These are phyloP conservation scores for Lanistes nyassanus DNA, from an alignment of 1,140 invertebrate genomes.

Conservation along the genomic window DNA sequence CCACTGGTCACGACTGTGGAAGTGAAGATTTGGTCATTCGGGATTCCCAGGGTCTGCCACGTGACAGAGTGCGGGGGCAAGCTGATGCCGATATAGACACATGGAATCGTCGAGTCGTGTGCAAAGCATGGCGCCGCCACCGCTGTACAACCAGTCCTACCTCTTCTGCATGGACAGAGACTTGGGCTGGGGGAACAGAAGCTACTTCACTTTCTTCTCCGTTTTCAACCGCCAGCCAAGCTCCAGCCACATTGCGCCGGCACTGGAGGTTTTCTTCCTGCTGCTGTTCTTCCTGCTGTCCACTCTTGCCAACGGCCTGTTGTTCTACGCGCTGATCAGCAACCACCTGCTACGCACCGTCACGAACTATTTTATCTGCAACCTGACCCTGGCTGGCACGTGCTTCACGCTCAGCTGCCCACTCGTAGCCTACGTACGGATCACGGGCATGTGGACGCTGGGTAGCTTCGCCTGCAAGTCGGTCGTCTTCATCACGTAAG, in stretches of 20 bases:
- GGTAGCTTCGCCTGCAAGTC: slow-evolving; percentile 46
- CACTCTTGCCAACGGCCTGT: slow-evolving; percentile 46
- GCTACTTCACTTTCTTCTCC: slow-evolving; percentile 54
- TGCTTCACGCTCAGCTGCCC: slow-evolving; percentile 47
- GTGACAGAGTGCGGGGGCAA: no score
- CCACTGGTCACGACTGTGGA: no score
- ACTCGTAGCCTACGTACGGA: slow-evolving; percentile 45
- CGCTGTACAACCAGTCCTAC: slow-evolving; percentile 42
- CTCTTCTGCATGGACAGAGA: slow-evolving; percentile 38
- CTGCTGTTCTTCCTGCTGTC: slow-evolving; percentile 57
- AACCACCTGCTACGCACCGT: slow-evolving; percentile 39
- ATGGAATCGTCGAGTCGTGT: no score
- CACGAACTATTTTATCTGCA: slow-evolving; percentile 55
- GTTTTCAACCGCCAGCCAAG: slow-evolving; percentile 45
- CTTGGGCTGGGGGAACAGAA: slow-evolving; percentile 47
- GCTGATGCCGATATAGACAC: no score
- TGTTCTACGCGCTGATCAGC: slow-evolving; percentile 42
- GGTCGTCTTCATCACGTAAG: slow-evolving; percentile 35
- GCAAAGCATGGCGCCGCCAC: no score
- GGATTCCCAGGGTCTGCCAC: no score
- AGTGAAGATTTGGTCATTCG: no score
- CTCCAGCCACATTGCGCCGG: background rate
- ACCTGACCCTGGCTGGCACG: slow-evolving; percentile 52
- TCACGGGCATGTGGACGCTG: slow-evolving; percentile 49
- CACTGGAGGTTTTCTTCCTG: slow-evolving; percentile 44